Conservation (phyloP, 2,888 invertebrate genomes). For the Himalopsyche kuldschensis region DNA sequence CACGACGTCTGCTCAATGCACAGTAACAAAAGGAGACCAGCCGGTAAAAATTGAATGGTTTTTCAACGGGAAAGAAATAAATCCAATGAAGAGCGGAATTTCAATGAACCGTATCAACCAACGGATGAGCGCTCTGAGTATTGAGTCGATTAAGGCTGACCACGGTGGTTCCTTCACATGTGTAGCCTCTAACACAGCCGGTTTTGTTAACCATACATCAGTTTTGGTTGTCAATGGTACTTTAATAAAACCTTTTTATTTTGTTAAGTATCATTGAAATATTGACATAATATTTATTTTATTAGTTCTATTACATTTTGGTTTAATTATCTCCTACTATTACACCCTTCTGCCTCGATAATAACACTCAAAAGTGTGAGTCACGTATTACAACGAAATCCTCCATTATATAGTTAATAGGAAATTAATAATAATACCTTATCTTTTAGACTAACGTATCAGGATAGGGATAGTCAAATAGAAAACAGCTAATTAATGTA, state of each 20-base stretch:
- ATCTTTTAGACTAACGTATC: too few species aligned
- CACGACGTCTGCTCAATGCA: conserved; percentile 70
- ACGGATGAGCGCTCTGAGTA: conserved; percentile 57
- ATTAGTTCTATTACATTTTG: background rate
- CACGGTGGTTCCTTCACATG: conserved; percentile 69
- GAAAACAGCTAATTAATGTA: too few species aligned
- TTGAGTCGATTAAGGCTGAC: conserved; percentile 57
- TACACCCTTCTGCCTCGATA: background rate
- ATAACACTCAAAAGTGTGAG: background rate
- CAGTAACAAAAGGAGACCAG: conserved; percentile 71
- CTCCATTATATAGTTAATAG: background rate
- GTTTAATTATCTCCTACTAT: too few species aligned
- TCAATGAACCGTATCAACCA: conserved; percentile 52
- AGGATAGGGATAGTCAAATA: too few species aligned
- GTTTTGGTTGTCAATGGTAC: conserved; percentile 54
- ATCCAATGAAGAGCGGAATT: conserved; percentile 52
- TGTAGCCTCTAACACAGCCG: conserved; percentile 63
- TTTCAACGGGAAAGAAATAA: conserved; percentile 62
- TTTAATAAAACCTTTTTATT: background rate
- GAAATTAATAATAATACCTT: too few species aligned
- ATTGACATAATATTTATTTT: background rate
- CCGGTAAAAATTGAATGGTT: conserved; percentile 71
- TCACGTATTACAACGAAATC: conserved; percentile 44
- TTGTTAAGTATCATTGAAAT: background rate
- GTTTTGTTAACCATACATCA: conserved; percentile 57